Percentiles rank a stretch among this genome's conserved stretches.
These are phyloP conservation scores for Dasypogon diadema DNA, from an alignment of 2,888 invertebrate genomes.

Conservation along the genomic window DNA sequence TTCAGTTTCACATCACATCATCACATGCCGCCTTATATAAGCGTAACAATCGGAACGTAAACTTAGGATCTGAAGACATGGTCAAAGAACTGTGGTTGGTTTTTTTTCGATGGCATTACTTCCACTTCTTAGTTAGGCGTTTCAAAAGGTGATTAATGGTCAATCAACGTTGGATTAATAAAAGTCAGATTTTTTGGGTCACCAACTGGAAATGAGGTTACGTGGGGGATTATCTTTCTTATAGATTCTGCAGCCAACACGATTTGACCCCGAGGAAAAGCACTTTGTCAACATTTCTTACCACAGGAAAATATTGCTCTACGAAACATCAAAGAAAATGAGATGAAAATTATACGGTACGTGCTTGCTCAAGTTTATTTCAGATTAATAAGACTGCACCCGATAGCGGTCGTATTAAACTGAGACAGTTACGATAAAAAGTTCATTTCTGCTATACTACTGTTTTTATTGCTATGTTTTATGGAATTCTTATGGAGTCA, in stretches of 20 bases:
- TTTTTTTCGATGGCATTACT: not conserved
- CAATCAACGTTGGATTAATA: constrained; percentile 13
- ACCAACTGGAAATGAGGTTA: constrained; percentile 13
- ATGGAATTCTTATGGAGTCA: too few relatives aligned
- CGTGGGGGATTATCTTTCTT: constrained; percentile 9
- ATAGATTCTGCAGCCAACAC: constrained; percentile 10
- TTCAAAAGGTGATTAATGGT: constrained; percentile 12
- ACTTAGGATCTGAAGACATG: not conserved
- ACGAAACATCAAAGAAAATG: constrained; percentile 14
- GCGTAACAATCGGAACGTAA: not conserved
- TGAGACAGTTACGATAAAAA: not conserved
- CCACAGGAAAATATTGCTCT: not conserved
- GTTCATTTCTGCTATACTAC: too few relatives aligned
- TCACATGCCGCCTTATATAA: constrained; percentile 13
- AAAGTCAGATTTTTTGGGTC: constrained; percentile 32
- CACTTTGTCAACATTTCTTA: constrained; percentile 22
- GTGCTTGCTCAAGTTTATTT: constrained; percentile 11
- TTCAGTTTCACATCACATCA: constrained; percentile 19
- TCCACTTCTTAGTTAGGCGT: not conserved
- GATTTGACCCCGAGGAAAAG: constrained; percentile 38
- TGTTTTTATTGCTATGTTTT: too few relatives aligned
- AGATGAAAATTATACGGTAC: constrained; percentile 37
- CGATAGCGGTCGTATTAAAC: not conserved
- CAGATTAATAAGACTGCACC: constrained; percentile 30
- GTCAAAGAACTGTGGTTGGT: not conserved